These are phyloP conservation scores for Palythoa caribaeorum DNA, from an alignment of 92 coral and sea anemone genomes.

Conservation along the genomic window DNA sequence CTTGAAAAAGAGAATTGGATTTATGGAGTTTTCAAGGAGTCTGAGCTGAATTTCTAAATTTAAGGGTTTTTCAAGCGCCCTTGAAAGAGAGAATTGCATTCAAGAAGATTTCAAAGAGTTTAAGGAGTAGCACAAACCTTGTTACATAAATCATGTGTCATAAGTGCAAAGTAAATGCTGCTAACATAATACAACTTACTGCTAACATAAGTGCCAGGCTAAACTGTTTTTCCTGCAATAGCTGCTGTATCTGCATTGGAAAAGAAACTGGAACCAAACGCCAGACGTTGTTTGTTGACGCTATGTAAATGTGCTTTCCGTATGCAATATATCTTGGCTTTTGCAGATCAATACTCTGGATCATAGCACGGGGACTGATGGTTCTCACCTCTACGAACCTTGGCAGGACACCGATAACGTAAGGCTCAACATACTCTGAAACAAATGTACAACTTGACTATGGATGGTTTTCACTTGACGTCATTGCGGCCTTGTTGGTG, in stretches of 20 bases:
- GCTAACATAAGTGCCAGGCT: conserved; percentile 95
- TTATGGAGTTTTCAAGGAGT: no score
- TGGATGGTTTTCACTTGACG: no score
- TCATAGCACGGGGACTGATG: conserved; percentile 87
- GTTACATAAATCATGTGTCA: no score
- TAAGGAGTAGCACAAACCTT: no score
- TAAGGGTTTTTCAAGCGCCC: no score
- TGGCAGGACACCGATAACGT: conserved; percentile 92
- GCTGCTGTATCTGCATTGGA: conserved; percentile 98
- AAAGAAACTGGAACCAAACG: conserved; percentile 95
- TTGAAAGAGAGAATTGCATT: no score
- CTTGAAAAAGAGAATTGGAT: no score
- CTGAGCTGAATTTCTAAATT: no score
- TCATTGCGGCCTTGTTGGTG: no score
- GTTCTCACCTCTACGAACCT: conserved; percentile 96
- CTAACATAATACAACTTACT: conserved; percentile 62
- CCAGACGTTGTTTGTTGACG: conserved; percentile 96
- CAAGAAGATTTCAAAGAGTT: no score
- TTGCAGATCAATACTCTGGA: conserved; percentile 94
- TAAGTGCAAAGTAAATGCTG: no score
- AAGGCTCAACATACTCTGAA: conserved; percentile 88
- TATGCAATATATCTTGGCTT: conserved; percentile 87
- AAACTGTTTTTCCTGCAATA: conserved; percentile 94
- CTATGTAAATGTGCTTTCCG: conserved; percentile 90
- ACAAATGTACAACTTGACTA: neutral